phyloP scores from a whole-genome alignment of 2,113 vertebrate species.

The Peromyscus polionotus region DNA sequence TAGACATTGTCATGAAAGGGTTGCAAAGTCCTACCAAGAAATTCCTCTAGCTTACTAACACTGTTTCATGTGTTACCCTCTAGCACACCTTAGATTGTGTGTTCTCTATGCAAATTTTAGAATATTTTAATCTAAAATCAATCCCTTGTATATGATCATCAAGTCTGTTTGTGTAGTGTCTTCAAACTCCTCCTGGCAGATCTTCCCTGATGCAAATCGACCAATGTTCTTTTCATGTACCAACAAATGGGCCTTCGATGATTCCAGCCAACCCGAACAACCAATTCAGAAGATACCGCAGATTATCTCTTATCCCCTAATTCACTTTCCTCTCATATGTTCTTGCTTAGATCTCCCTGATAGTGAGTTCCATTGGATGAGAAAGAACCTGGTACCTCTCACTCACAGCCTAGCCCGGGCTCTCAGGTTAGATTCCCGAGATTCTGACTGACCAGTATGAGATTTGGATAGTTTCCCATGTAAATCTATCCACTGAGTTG shows the following conservation, averaged over 20 bases:
- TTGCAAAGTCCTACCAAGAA: neutral
- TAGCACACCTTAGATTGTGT: neutral
- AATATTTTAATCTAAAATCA: constrained; percentile 30
- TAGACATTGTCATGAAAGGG: neutral
- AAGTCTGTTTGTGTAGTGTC: neutral
- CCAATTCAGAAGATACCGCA: neutral
- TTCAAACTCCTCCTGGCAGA: neutral
- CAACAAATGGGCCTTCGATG: neutral
- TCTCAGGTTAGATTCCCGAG: neutral
- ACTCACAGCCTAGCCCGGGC: neutral
- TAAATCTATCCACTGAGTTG: neutral
- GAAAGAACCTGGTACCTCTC: neutral
- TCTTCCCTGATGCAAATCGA: neutral
- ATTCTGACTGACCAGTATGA: neutral
- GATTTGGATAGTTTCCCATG: neutral
- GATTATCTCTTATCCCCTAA: neutral
- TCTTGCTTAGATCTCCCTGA: neutral
- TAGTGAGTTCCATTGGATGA: neutral
- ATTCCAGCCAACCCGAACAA: neutral
- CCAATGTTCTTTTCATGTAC: neutral
- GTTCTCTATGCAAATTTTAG: neutral
- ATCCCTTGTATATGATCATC: neutral
- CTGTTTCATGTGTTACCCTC: neutral
- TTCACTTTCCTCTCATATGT: neutral
- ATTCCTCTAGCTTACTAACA: neutral